Evolutionary conservation across 1,140 invertebrate genomes (phyloP).

Genomic region (Meteorus sp.): DNA sequence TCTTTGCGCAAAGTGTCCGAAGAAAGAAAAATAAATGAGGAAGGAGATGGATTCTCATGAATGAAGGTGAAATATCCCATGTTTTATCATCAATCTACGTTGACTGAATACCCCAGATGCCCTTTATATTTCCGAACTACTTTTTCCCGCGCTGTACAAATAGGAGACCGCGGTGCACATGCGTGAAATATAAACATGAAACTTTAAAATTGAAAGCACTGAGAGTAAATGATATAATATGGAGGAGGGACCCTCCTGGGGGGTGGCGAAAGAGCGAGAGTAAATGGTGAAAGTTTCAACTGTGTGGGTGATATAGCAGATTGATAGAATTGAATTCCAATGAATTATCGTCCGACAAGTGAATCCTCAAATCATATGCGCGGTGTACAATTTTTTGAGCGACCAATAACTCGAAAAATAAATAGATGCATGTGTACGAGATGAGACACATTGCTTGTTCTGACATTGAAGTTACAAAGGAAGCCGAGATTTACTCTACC

Average conservation of each 20-base stretch:
- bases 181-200: slow-evolving; percentile 30
- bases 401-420: not conserved
- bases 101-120: slow-evolving; percentile 46
- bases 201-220: slow-evolving; percentile 2
- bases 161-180: slow-evolving; percentile 32
- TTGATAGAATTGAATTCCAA: too few species aligned
- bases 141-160: slow-evolving; percentile 28
- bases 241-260: too few species aligned
- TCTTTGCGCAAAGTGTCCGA: not conserved
- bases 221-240: too few species aligned
- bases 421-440: not conserved
- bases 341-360: too few species aligned
- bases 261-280: too few species aligned
- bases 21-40: slow-evolving; percentile 23
- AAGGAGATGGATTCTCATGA: slow-evolving; percentile 32
- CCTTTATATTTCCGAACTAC: slow-evolving; percentile 38
- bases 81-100: slow-evolving; percentile 55
- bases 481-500: slow-evolving; percentile 10
- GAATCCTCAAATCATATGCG: too few species aligned
- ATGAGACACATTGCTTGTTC: too few species aligned
- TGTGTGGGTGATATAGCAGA: too few species aligned
- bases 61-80: slow-evolving; percentile 47
- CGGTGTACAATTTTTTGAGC: not conserved
- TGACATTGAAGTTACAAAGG: not conserved
- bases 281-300: too few species aligned